Base-by-base conservation (phyloP, 2,888 invertebrate species). In the Drosophila anomalata region DNA sequence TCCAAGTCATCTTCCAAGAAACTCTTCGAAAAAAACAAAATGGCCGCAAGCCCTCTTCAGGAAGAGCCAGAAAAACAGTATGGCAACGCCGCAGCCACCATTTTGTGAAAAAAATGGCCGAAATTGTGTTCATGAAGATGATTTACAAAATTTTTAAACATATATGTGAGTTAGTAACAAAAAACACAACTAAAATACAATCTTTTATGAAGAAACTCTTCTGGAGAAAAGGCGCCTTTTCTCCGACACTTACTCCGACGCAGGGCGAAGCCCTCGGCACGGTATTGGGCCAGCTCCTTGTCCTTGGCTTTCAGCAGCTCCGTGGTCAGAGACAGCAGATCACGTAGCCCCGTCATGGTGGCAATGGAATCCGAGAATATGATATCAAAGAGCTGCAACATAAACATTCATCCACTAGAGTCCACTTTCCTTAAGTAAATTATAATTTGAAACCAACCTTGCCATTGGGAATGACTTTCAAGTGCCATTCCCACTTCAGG, bases 251-350 rank as follows among this genome's bases (percentile, higher is more conserved):
- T 73, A 91, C 91, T 78, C 75, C 90, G 77, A 31, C 78, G 77
- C 20, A 91, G 60, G 20, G 79, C 52, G 14, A 77, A 82, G 5
- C 90, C 90, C 52, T 92, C 91, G 0, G 44, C 53, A 50, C 82
- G 88, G 54, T 88, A 91, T 53, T 91, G 90, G 2, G 77, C 71
- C 1, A 91, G 75, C 73, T 91, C 92, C 0, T 70, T 46, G 52
- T 91, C 92, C 55, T 92, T 91, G 50, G 88, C 87, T 1, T 66
- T 69, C 8, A 91, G 55, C 6, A 79, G 68, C 0, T 85, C 76
- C 2, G 83, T 69, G 24, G 90, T 60, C 17, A 78, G 69, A 1
- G 70, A 65, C 7, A 88, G 66, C 73, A 88, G 79, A 4, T 76
- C 57, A 4, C 70, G 59, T 1, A 90, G 58, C 2, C 53, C 70